Base-by-base conservation (phyloP, 1,140 invertebrate genomes). In the Bradynema listronoti region DNA sequence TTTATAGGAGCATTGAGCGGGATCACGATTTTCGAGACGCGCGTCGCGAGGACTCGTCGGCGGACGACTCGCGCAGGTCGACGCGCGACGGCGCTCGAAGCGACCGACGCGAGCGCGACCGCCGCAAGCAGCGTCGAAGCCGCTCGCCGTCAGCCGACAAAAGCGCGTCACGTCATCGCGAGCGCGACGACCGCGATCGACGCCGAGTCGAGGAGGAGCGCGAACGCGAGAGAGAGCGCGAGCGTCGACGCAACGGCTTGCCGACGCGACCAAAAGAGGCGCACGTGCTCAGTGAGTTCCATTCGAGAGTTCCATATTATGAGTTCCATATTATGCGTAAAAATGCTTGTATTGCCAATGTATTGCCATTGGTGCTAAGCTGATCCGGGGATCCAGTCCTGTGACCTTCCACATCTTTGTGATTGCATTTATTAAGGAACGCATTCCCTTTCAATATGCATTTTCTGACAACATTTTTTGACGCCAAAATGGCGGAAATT, bases 221-320 rank as follows among this genome's bases (percentile, higher is more conserved):
- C 11, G 36, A 53, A 24, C 27, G 58, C 5, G 49, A 34, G 9
- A 19, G 7, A 11, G 62, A 60, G 25, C 34, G 43, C 27, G 66
- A 67, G 25, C 36, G 65, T n/a, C 45, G 65, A 22, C 56, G 57
- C 16, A 63, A 56, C 29, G 65, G 65, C 24, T 50, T 66, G 19
- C 65, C 65, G 14, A 24, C 34, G 16, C 56, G 59, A 30, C 65
- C 67, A 11, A 68, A 66, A 41, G 0, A 33, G 24, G 65, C 68
- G 4, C 61, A 66, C 52, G 51, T 71, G 14, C 41, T 65, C 4
- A 68, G 63, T 65, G 45, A 50, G 59, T 5, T 25, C 1, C 4
- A 54, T 16, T 3, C 9, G 1, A 9, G n/a, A 11, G 46, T 2
- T n/a, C 24, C 24, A 49, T 3, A 49, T n/a, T 19, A 36, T 49